phyloP scores from a whole-genome alignment of 2,888 invertebrate species.

The Creontiades dilutus region DNA sequence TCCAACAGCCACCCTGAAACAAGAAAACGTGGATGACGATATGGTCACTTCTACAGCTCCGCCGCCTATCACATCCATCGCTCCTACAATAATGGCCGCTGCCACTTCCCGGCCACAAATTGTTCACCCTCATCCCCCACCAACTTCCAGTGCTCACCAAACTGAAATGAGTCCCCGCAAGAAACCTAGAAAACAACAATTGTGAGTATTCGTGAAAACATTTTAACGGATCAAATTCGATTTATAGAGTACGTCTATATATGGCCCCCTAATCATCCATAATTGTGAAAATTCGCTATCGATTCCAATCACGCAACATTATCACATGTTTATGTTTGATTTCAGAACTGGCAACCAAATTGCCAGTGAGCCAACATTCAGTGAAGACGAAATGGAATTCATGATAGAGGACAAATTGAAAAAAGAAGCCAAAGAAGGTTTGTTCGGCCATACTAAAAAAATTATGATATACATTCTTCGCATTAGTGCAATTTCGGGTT shows the following conservation, averaged over 20 bases:
- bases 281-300: too few species aligned
- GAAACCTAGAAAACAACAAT: conserved; percentile 93
- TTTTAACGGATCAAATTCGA: background rate
- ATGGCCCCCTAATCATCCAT: too few species aligned
- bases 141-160: conserved; percentile 79
- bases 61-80: background rate
- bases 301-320: background rate
- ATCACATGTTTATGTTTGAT: background rate
- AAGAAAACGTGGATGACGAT: conserved; percentile 73
- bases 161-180: conserved; percentile 89
- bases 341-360: conserved; percentile 81
- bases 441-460: background rate
- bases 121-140: conserved; percentile 67
- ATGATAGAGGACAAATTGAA: conserved; percentile 81
- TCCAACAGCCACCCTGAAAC: conserved; percentile 74
- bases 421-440: conserved; percentile 79
- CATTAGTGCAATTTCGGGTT: too few species aligned
- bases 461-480: background rate
- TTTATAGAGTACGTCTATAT: too few species aligned
- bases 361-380: conserved; percentile 79
- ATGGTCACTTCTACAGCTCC: background rate
- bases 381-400: conserved; percentile 83
- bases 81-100: conserved; percentile 23
- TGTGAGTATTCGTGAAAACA: conserved; percentile 78
- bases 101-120: background rate